Evolutionary conservation across 2,797 vertebrate species (phyloP).

Genomic region (Eulemur rubriventer): DNA sequence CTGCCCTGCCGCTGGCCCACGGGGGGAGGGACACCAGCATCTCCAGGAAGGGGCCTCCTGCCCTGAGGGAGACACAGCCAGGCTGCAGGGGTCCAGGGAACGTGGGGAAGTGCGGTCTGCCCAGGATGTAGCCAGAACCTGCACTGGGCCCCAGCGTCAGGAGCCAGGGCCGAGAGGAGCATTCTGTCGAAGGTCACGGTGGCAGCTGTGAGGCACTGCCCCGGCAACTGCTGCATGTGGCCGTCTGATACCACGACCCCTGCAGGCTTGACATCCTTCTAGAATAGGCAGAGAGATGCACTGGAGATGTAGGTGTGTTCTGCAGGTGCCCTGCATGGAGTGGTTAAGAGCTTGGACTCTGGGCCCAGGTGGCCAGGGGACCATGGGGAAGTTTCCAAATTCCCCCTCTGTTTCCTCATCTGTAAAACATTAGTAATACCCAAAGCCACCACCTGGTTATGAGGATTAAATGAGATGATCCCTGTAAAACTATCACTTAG

Average conservation of each 20-base stretch:
- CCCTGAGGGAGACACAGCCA: not conserved
- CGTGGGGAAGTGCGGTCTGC: not conserved
- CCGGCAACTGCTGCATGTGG: not conserved
- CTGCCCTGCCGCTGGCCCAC: conserved; percentile 59
- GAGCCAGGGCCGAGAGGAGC: not conserved
- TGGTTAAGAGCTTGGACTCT: not conserved
- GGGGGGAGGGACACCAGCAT: not conserved
- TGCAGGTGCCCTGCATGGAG: not conserved
- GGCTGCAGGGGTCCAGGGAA: not conserved
- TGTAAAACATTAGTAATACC: not conserved
- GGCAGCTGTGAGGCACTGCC: not conserved
- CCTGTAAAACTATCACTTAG: not conserved
- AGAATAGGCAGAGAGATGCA: not conserved
- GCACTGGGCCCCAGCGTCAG: not conserved
- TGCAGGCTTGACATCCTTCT: not conserved
- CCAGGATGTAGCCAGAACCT: not conserved
- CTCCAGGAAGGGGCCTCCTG: conserved; percentile 38
- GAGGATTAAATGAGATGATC: not conserved
- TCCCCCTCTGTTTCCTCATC: not conserved
- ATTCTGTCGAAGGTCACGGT: not conserved
- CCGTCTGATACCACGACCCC: accelerated
- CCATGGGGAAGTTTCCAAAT: not conserved
- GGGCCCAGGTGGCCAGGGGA: not conserved
- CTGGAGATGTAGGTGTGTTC: not conserved
- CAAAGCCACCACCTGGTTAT: not conserved